Base-by-base conservation (phyloP, 2,888 invertebrate species). In the Lymantria dispar region DNA sequence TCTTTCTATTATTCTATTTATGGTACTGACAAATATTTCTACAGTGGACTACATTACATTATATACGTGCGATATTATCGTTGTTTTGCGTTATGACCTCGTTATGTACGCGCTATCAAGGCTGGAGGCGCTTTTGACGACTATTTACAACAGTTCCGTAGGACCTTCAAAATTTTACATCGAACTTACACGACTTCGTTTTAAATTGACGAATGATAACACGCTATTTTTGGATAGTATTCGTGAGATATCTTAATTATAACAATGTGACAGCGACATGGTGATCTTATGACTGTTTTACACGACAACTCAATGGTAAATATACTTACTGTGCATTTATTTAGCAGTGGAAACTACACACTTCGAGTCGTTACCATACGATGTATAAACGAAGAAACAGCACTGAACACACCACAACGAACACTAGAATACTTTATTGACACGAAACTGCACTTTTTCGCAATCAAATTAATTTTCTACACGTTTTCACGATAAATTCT, bases 321-420 rank as follows among this genome's bases (percentile, higher is more conserved):
- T 74, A 65, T 79, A 85, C 87, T 69, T 80, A 88, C 88, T 74
- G 78, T 87, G 80, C 88, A 87, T 88, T 78, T 83, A 87, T 74
- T 69, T 72, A 74, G 64, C 72, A 73, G 64, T 71, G 68, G 63
- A 62, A 68, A 74, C 59, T 60, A 67, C 61, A 64, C 61, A 55
- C 61, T 66, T 70, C 69, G 65, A 58, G 59, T 50, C 58, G 66
- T 60, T 72, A 77, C 72, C 74, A 79, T 84, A 63, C 52, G 68
- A 66, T 55, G 51, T 61, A 68, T 44, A 60, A 62, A 56, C 49
- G 52, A 57, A 64, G 65, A 60, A 58, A 50, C 50, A 54, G 66
- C 56, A 62, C 55, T 55, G 44, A 55, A 64, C 75, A 78, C 71
- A 64, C 47, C 58, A 64, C 42, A 56, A 63, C 56, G 50, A 62